These are phyloP conservation scores for Halictus ligatus DNA, from an alignment of 2,888 invertebrate genomes.

Conservation along the genomic window DNA sequence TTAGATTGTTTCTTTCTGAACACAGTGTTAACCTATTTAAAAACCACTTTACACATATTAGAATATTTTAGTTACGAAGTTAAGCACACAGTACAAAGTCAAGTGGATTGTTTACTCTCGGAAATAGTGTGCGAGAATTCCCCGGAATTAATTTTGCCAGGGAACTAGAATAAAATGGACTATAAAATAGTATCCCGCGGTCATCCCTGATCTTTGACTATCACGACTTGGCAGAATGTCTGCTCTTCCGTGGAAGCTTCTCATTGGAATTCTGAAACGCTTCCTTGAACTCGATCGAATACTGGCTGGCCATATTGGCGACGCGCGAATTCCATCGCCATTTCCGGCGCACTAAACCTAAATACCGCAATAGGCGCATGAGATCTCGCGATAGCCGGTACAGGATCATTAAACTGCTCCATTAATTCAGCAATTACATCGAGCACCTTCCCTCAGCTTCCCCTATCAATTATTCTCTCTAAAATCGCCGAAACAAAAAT, in stretches of 20 bases:
- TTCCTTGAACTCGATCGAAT: background rate
- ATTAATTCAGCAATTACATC: no score
- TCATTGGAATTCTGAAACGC: background rate
- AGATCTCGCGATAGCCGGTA: conserved; percentile 20
- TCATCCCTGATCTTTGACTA: conserved; percentile 5
- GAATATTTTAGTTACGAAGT: no score
- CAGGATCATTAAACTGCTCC: background rate
- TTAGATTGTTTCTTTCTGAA: no score
- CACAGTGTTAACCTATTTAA: no score
- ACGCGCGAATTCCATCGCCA: conserved; percentile 20
- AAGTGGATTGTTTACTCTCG: no score
- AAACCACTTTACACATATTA: no score
- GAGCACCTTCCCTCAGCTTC: no score
- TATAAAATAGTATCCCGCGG: background rate
- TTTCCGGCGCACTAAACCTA: conserved; percentile 41
- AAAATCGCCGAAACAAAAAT: no score
- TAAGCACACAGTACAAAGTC: no score
- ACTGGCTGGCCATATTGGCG: background rate
- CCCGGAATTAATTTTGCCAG: background rate
- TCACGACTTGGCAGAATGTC: background rate
- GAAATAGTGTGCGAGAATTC: background rate
- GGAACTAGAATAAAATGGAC: background rate
- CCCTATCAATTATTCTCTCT: no score
- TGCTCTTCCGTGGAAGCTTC: background rate
- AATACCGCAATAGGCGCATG: conserved; percentile 51